Evolutionary conservation across 23 tunicate species (phyloP).

Genomic region (Halocynthia aurantium): DNA sequence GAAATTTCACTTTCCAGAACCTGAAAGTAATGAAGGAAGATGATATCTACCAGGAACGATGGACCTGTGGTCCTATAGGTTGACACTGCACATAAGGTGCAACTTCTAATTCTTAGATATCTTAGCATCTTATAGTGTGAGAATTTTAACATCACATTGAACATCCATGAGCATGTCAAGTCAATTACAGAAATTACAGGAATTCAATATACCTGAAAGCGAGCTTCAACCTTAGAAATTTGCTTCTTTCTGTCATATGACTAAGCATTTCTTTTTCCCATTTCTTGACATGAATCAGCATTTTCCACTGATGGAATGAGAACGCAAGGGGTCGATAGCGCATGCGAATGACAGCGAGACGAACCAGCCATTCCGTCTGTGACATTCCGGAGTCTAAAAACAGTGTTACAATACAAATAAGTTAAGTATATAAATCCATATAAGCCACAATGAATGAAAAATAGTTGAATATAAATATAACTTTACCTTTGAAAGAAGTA

Average conservation of each 20-base stretch:
- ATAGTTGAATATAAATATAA: background rate
- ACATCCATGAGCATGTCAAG: too few relatives aligned
- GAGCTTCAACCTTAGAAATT: background rate
- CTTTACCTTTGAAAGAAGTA: background rate
- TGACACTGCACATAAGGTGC: too few relatives aligned
- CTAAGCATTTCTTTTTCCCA: slow-evolving; percentile 8
- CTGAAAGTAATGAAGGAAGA: too few relatives aligned
- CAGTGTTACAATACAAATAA: background rate
- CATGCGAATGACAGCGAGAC: slow-evolving; percentile 12
- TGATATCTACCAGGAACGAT: too few relatives aligned
- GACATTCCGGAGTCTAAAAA: background rate
- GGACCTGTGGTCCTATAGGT: too few relatives aligned
- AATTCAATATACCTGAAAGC: background rate
- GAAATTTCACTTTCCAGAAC: too few relatives aligned
- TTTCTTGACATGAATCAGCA: slow-evolving; percentile 9
- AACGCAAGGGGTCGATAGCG: slow-evolving; percentile 7
- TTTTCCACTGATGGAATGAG: slow-evolving; percentile 2
- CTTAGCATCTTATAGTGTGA: too few relatives aligned
- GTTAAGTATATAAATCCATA: background rate
- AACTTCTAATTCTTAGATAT: too few relatives aligned
- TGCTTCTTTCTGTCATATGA: slow-evolving; percentile 3
- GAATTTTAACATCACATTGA: too few relatives aligned
- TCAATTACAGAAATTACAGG: too few relatives aligned
- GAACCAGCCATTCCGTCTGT: slow-evolving; percentile 6
- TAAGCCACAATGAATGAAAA: background rate